phyloP scores from a whole-genome alignment of 2,888 invertebrate genomes.

The Idaea aversata region DNA sequence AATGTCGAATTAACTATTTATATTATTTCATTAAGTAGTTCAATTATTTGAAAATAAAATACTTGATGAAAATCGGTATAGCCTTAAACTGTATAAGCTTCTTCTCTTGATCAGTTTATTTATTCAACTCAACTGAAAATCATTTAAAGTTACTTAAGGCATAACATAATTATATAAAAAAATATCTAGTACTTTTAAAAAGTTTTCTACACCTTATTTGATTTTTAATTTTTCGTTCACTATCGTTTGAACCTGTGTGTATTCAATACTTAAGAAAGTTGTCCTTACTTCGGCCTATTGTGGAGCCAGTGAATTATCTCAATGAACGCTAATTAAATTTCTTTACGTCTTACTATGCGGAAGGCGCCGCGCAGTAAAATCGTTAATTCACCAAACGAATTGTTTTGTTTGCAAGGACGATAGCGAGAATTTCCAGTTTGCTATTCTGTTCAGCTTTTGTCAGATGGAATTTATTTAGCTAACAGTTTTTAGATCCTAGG shows the following conservation, averaged over 20 bases:
- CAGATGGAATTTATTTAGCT: slow-evolving; percentile 23
- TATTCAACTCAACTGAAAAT: no score
- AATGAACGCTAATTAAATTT: slow-evolving; percentile 72
- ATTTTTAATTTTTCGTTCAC: background rate
- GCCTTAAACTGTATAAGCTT: no score
- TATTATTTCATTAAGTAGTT: no score
- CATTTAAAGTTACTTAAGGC: no score
- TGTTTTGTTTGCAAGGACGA: slow-evolving; percentile 52
- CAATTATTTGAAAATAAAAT: no score
- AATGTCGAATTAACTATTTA: no score
- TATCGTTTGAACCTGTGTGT: slow-evolving; percentile 32
- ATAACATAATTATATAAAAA: no score
- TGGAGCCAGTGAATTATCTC: slow-evolving; percentile 67
- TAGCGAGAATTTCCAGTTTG: slow-evolving; percentile 38
- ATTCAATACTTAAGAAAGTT: slow-evolving; percentile 49
- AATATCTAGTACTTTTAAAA: no score
- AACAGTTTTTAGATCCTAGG: slow-evolving; percentile 8
- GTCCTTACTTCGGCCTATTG: slow-evolving; percentile 59
- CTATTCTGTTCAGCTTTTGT: slow-evolving; percentile 30
- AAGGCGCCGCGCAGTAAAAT: slow-evolving; percentile 45
- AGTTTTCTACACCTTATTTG: background rate
- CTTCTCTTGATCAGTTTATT: no score
- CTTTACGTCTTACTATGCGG: slow-evolving; percentile 61
- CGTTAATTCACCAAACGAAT: slow-evolving; percentile 56
- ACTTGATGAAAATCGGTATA: no score